Conservation (phyloP, 2,888 invertebrate species). For the Drosophila leonis region DNA sequence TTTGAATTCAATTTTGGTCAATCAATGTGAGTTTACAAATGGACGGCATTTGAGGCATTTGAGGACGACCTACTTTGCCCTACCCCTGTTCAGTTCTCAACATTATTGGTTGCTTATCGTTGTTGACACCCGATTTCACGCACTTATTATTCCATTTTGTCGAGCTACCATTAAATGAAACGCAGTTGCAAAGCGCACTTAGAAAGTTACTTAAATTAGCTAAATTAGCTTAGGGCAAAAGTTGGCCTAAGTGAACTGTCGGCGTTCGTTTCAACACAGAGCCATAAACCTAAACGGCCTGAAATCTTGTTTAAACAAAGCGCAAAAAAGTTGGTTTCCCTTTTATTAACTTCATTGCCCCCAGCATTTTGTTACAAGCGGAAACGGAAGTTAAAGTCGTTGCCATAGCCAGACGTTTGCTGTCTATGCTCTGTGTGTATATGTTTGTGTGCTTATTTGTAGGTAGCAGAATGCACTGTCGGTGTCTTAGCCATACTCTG, state of each 20-base stretch:
- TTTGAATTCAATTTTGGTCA: slow-evolving; percentile 49
- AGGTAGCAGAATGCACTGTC: background rate
- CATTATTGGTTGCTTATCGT: slow-evolving; percentile 23
- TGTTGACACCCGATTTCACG: slow-evolving; percentile 63
- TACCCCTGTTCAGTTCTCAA: background rate
- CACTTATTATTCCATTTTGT: slow-evolving; percentile 49
- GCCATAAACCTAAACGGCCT: slow-evolving; percentile 44
- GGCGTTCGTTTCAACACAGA: slow-evolving; percentile 6
- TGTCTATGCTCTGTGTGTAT: slow-evolving; percentile 3
- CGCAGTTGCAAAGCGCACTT: slow-evolving; percentile 29
- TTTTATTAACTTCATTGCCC: slow-evolving; percentile 63
- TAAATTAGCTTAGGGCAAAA: slow-evolving; percentile 51
- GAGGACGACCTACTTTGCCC: background rate
- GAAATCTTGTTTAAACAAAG: slow-evolving; percentile 59
- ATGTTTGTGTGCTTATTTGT: slow-evolving; percentile 1
- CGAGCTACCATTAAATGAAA: slow-evolving; percentile 40
- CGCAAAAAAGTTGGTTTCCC: slow-evolving; percentile 43
- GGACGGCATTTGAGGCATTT: slow-evolving; percentile 38
- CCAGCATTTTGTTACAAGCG: slow-evolving; percentile 48
- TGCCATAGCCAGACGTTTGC: slow-evolving; percentile 42
- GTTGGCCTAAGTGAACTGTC: slow-evolving; percentile 25
- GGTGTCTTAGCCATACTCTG: background rate
- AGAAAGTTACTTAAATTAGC: slow-evolving; percentile 48
- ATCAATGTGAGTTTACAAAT: slow-evolving; percentile 34
- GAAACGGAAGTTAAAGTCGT: slow-evolving; percentile 52